Conservation (phyloP, 2,797 vertebrate species). For the Poeciliopsis presidionis region DNA sequence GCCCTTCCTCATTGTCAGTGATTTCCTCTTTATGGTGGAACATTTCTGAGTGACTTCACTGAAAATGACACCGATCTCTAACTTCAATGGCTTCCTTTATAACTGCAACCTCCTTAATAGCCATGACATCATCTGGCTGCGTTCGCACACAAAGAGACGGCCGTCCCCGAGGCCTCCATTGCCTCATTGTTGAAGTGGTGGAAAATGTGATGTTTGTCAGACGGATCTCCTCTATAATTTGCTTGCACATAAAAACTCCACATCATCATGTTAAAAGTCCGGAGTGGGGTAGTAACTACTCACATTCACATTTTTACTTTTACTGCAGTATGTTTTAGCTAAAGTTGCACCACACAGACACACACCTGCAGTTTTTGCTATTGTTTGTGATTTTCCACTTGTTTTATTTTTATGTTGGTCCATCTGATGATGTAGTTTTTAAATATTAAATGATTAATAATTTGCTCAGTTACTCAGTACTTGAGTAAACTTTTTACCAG, state of each 20-base stretch:
- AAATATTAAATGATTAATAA: no score
- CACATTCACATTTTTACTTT: no score
- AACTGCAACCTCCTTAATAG: conserved; percentile 70
- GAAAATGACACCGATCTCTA: conserved; percentile 60
- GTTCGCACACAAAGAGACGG: conserved; percentile 52
- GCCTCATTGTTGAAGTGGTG: conserved; percentile 69
- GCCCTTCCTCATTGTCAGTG: conserved; percentile 24
- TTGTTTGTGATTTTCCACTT: no score
- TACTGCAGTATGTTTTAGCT: no score
- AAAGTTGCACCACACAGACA: no score
- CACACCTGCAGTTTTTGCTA: no score
- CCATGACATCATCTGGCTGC: conserved; percentile 79
- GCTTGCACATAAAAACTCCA: conserved; percentile 24
- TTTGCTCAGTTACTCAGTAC: no score
- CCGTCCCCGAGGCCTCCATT: conserved; percentile 57
- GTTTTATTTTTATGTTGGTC: no score
- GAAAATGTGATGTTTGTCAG: conserved; percentile 70
- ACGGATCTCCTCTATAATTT: conserved; percentile 50
- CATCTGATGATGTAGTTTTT: no score
- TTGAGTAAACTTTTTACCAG: no score
- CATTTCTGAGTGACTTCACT: conserved; percentile 65
- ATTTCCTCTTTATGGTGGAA: conserved; percentile 46
- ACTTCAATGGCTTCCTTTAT: conserved; percentile 78
- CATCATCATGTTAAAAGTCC: conserved; percentile 34
- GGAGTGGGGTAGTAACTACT: no score